Evolutionary conservation across 2,113 vertebrate genomes (phyloP).

Genomic region (Eurystomus gularis): DNA sequence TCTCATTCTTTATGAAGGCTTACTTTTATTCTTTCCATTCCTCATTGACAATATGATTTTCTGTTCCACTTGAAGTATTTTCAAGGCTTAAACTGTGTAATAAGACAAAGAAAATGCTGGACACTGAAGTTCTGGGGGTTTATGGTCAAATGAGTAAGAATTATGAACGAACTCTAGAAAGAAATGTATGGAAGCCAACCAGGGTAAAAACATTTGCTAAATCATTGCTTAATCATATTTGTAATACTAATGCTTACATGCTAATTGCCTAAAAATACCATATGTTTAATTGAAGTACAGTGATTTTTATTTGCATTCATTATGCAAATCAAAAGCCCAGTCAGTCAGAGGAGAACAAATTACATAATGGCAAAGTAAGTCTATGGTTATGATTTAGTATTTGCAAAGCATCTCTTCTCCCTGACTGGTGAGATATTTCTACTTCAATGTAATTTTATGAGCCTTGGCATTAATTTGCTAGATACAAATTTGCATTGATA

Average conservation of each 20-base stretch:
- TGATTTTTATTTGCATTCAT: conserved; percentile 30
- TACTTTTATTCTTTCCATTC: background rate
- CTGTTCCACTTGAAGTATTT: background rate
- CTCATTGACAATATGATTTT: background rate
- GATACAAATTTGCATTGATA: background rate
- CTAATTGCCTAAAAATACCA: conserved; percentile 20
- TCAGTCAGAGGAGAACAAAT: conserved; percentile 13
- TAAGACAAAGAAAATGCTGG: background rate
- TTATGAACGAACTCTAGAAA: background rate
- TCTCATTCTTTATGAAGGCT: background rate
- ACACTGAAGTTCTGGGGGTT: background rate
- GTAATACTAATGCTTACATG: conserved; percentile 14
- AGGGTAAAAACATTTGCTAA: background rate
- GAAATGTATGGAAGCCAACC: background rate
- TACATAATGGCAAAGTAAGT: background rate
- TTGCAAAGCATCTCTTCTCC: background rate
- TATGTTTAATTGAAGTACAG: background rate
- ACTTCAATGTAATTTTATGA: background rate
- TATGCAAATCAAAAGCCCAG: conserved; percentile 3
- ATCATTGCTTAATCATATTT: conserved; percentile 20
- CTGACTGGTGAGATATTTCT: background rate
- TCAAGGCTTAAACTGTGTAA: background rate
- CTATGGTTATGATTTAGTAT: background rate
- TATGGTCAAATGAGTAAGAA: background rate
- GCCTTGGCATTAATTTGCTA: background rate